These are phyloP conservation scores for Drosophila tanythrix DNA, from an alignment of 2,888 invertebrate genomes.

Conservation along the genomic window DNA sequence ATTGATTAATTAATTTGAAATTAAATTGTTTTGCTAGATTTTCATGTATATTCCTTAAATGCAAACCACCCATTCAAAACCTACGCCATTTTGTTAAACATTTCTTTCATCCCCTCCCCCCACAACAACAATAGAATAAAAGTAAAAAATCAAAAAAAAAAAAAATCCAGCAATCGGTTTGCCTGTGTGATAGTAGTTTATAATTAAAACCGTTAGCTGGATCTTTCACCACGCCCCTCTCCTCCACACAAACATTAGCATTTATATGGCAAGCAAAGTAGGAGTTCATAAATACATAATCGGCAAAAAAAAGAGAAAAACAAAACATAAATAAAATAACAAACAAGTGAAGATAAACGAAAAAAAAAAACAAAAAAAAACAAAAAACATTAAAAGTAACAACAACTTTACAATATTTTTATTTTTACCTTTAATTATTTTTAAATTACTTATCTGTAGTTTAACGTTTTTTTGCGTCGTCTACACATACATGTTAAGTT, in stretches of 20 bases:
- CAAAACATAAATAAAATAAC: slow-evolving; percentile 33
- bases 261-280: slow-evolving; percentile 55
- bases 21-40: slow-evolving; percentile 20
- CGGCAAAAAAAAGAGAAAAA: slow-evolving; percentile 17
- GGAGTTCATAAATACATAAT: slow-evolving; percentile 32
- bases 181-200: slow-evolving; percentile 86
- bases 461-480: slow-evolving; percentile 63
- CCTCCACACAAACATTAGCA: slow-evolving; percentile 3
- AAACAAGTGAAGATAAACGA: slow-evolving; percentile 25
- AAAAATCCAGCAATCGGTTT: slow-evolving; percentile 72
- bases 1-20: slow-evolving; percentile 10
- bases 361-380: slow-evolving; percentile 23
- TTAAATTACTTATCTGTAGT: slow-evolving; percentile 59
- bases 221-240: slow-evolving; percentile 1
- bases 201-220: slow-evolving; percentile 80
- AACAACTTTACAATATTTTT: slow-evolving; percentile 35
- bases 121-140: neutral
- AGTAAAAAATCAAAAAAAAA: neutral
- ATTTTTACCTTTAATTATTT: slow-evolving; percentile 66
- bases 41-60: slow-evolving; percentile 35
- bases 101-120: neutral
- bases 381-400: slow-evolving; percentile 22
- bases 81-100: slow-evolving; percentile 25
- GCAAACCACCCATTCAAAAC: slow-evolving; percentile 16
- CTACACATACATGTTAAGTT: slow-evolving; percentile 75